A percentile compares a stretch with the other conserved stretches of the same genome.
These are phyloP conservation scores for Ageneiosus marmoratus DNA, from an alignment of 2,113 vertebrate species.

Conservation along the genomic window DNA sequence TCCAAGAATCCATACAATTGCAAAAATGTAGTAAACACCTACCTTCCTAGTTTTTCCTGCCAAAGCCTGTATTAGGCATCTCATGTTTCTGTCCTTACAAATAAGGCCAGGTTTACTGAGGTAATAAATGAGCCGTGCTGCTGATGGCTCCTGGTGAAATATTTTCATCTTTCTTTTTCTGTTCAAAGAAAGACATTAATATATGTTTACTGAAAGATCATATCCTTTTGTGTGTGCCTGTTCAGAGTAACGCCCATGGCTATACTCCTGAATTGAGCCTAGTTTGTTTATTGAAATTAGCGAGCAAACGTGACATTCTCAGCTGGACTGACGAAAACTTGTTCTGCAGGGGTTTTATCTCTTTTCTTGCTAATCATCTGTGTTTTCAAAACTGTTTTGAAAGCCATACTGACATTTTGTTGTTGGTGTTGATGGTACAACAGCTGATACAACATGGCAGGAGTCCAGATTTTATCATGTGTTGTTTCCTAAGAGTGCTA, in stretches of 20 bases:
- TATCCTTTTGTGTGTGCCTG: conserved; percentile 20
- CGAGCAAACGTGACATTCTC: conserved; percentile 11
- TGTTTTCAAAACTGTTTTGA: conserved; percentile 19
- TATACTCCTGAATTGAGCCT: conserved; percentile 10
- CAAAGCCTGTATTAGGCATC: conserved; percentile 54
- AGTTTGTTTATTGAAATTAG: conserved; percentile 63
- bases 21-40: conserved; percentile 3
- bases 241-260: conserved; percentile 2
- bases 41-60: conserved; percentile 6
- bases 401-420: neutral
- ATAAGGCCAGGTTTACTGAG: conserved; percentile 57
- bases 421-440: neutral
- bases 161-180: conserved; percentile 21
- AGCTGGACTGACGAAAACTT: conserved; percentile 18
- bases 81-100: conserved; percentile 73
- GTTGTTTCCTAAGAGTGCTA: conserved; percentile 10
- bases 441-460: conserved; percentile 15
- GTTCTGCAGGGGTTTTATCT: neutral
- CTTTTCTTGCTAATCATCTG: neutral
- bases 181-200: conserved; percentile 23
- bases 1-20: neutral
- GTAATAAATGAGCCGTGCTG: conserved; percentile 59
- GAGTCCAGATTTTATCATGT: conserved; percentile 12
- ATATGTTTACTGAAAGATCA: conserved; percentile 35
- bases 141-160: conserved; percentile 47